Evolutionary conservation across 2,888 invertebrate genomes (phyloP), one percentile per base, ranked within the genome.

Genomic region (Acholoe squamosa): DNA sequence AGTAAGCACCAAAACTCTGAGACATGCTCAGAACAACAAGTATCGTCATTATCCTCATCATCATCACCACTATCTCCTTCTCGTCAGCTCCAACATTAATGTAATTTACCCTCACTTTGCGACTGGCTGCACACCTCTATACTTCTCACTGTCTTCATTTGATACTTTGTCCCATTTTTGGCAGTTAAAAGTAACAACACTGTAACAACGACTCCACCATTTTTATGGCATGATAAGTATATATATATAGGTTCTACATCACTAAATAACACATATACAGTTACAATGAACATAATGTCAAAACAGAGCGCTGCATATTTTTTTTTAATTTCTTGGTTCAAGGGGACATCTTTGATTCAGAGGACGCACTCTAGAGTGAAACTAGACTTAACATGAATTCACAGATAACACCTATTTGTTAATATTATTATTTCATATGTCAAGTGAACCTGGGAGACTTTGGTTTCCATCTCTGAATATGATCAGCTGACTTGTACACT

Each of bases 1-100:
- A 67, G 67, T 89, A 89, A 89, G 89, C 89, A 89, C 89, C 89
- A 89, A 67, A 89, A 33, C 89, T 89, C 89, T 89, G 89, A 89
- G 89, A 12, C 67, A 19, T 52, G 61, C 89, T 67, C 89, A 89
- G 89, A 89, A 89, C 56, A 86, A 86, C 86, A 86, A 86, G 86
- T 86, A 86, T 86, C 54, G 54, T 86, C 52, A 52, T 86, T 25
- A 86, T 86, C 19, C 14, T 54, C 54, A n/a, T 28, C 54, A 86
- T 86, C 80, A n/a, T 25, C 80, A 43, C 51, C 43, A 33, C 43
- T 16, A 51, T 84, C 43, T 33, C n/a, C 84, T 84, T 84, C 77
- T n/a, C 43, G 43, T 34, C 43, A 33, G 22, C 71, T 25, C 71
- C 19, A 71, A 71, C 71, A 71, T 25, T 22, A 61, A 61, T 7